Percentiles rank a stretch among this genome's conserved stretches.
These are phyloP conservation scores for Polylopha cassiicola DNA, from an alignment of 2,888 invertebrate species.

Conservation along the genomic window DNA sequence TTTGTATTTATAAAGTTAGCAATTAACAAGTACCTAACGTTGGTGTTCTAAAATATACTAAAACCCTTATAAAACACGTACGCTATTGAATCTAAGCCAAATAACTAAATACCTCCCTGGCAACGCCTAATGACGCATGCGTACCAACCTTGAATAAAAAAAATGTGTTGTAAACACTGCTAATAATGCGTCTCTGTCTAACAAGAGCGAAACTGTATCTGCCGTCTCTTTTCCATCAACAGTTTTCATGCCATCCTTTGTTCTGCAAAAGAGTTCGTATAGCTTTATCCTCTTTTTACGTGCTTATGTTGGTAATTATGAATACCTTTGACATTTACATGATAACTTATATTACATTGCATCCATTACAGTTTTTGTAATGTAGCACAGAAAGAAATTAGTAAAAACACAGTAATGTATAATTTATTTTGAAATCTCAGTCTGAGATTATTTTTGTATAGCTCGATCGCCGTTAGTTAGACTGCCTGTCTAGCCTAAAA, in stretches of 20 bases:
- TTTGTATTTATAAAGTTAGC: too few species aligned
- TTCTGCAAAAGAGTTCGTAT: slow-evolving; percentile 21
- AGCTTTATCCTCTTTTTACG: slow-evolving; percentile 36
- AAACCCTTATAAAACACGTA: too few species aligned
- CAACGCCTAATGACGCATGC: slow-evolving; percentile 64
- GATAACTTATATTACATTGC: slow-evolving; percentile 23
- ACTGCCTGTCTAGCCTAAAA: slow-evolving; percentile 44
- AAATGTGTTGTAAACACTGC: slow-evolving; percentile 48
- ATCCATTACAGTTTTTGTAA: slow-evolving; percentile 35
- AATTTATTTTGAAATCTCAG: slow-evolving; percentile 22
- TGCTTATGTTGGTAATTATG: slow-evolving; percentile 53
- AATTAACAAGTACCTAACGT: too few species aligned
- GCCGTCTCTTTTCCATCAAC: slow-evolving; percentile 45
- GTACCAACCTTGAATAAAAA: slow-evolving; percentile 58
- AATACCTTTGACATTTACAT: slow-evolving; percentile 3
- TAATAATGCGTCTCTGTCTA: slow-evolving; percentile 48
- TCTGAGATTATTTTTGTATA: slow-evolving; percentile 18
- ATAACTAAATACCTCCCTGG: slow-evolving; percentile 44
- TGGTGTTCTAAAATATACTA: too few species aligned
- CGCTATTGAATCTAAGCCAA: neutral
- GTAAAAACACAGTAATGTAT: slow-evolving; percentile 19
- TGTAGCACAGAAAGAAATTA: slow-evolving; percentile 19
- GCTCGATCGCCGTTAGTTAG: slow-evolving; percentile 37
- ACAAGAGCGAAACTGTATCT: slow-evolving; percentile 19
- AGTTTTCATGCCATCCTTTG: slow-evolving; percentile 44